A percentile compares a stretch with the other conserved stretches of the same genome.
Conservation (phyloP, 2,113 vertebrate genomes). For the Actinemys pallida region DNA sequence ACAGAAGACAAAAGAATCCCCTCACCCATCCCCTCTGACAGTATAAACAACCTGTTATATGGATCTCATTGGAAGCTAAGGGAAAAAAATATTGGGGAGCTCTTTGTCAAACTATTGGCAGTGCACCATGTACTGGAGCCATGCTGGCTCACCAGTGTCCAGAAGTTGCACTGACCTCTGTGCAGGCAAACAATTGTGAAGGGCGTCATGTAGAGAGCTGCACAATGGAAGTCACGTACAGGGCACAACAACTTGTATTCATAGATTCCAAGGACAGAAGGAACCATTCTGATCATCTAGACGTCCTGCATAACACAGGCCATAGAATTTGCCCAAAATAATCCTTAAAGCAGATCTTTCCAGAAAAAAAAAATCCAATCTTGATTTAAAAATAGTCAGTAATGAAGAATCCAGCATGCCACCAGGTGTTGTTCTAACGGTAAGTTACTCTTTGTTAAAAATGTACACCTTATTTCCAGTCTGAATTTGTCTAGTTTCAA, state of each 20-base stretch:
- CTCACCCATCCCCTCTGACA: neutral
- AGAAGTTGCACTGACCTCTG: neutral
- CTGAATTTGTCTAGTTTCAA: too few relatives aligned
- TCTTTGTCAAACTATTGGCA: neutral
- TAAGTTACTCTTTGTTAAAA: too few relatives aligned
- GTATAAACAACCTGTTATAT: neutral
- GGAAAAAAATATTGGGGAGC: neutral
- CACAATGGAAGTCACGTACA: neutral
- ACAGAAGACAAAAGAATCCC: neutral
- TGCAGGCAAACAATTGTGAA: rapidly evolving
- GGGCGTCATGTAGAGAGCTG: neutral
- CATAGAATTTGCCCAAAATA: too few relatives aligned
- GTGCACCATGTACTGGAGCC: neutral
- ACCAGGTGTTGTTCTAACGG: too few relatives aligned
- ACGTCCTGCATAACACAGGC: too few relatives aligned
- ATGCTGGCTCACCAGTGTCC: neutral
- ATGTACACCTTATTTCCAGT: too few relatives aligned
- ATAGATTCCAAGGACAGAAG: too few relatives aligned
- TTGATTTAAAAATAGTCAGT: too few relatives aligned
- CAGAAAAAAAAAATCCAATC: too few relatives aligned
- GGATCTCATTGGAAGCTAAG: rapidly evolving
- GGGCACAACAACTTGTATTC: neutral
- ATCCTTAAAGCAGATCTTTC: too few relatives aligned
- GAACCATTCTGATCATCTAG: too few relatives aligned
- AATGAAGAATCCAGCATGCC: too few relatives aligned